Evolutionary conservation across 2,888 invertebrate species (phyloP), one percentile per base, ranked within the genome.

Genomic region (Aphodius granarius): DNA sequence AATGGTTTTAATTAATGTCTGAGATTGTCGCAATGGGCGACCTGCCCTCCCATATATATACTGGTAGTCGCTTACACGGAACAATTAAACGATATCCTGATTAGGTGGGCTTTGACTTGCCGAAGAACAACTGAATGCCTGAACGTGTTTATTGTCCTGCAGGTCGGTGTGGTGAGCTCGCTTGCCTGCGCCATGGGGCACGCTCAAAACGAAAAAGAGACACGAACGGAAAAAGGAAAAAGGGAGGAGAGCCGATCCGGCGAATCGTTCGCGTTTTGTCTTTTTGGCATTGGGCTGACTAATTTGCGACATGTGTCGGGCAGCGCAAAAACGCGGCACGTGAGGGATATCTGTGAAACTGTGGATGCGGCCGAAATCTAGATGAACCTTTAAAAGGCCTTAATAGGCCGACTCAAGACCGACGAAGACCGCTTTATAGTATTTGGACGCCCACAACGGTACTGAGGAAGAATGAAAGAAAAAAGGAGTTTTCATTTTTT

Each of bases 21-120:
- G 81, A 81, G 82, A 82, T 82, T 82, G 82, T 81, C 82, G 82
- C 82, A 81, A 82, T 82, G 81, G 82, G 81, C 80, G 81, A 80
- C 79, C 78, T 79, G 76, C 77, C 78, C 78, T 43, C 77, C 80
- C 80, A 77, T 80, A 80, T 80, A 80, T 78, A 80, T 74, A 73
- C 74, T 63, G 18, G 73, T 63, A 70, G 74, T 75, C 66, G 74
- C 77, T 77, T 80, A 81, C 82, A 80, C 77, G 81, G 80, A 81
- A 82, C 82, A 82, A 82, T 82, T 82, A 82, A 79, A 78, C 75
- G 75, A 79, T 78, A 79, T 81, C 82, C 82, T 80, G 82, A 81
- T 82, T 81, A 81, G 82, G 81, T 78, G 80, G 79, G 21, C 80
- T 78, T 78, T 78, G 78, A 79, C 78, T 79, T 77, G 77, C 76